Evolutionary conservation across 2,113 vertebrate species (phyloP).

Genomic region (rat (Rattus norvegicus)): DNA sequence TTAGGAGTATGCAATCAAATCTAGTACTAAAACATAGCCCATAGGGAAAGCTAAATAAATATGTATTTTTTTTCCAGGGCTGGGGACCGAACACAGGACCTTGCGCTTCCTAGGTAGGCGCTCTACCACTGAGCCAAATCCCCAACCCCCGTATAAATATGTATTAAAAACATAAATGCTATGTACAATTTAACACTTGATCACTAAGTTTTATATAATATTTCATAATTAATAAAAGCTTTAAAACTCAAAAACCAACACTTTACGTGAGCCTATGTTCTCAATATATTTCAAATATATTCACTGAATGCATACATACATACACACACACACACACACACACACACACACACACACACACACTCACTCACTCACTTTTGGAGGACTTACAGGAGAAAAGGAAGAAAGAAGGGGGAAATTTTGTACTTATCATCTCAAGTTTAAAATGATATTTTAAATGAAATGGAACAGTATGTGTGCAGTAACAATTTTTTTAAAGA

Average conservation of each 20-base stretch:
- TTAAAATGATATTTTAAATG: not conserved
- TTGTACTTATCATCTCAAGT: not conserved
- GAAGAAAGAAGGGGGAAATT: not conserved
- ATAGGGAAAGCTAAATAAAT: conserved; percentile 2
- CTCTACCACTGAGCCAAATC: no score
- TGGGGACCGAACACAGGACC: no score
- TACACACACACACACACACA: no score
- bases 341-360: no score
- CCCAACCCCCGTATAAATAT: no score
- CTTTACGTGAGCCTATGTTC: not conserved
- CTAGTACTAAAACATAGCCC: not conserved
- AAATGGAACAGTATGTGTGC: not conserved
- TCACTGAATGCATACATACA: no score
- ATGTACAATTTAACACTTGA: not conserved
- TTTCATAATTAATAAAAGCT: not conserved
- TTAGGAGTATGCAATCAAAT: not conserved
- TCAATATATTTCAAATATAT: not conserved
- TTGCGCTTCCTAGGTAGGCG: no score
- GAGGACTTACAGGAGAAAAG: not conserved
- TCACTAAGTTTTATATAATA: not conserved
- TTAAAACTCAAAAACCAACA: not conserved
- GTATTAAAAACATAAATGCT: conserved; percentile 30
- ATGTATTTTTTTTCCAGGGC: no score
- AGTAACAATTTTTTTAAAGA: not conserved
- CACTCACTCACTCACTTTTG: no score